Evolutionary conservation across 1,140 invertebrate species (phyloP).

Genomic region (Drusus annulatus): DNA sequence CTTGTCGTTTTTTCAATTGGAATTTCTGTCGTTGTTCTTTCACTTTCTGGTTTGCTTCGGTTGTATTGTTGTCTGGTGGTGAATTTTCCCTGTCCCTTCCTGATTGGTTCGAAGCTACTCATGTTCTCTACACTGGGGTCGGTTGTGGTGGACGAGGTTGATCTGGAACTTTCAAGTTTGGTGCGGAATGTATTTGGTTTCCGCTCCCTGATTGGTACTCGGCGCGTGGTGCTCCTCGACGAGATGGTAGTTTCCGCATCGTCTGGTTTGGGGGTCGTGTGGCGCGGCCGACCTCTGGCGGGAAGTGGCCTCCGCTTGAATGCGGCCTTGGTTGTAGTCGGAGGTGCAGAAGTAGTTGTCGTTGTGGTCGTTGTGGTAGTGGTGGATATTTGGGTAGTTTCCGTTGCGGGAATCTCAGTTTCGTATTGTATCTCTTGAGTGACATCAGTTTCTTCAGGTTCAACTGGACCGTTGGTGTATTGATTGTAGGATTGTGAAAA

Average conservation of each 20-base stretch:
- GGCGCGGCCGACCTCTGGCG: conserved; percentile 64
- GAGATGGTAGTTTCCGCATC: conserved; percentile 64
- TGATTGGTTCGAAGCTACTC: conserved; percentile 45
- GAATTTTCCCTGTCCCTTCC: conserved; percentile 59
- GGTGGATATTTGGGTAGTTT: conserved; percentile 55
- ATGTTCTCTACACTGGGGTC: conserved; percentile 40
- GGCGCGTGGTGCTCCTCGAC: conserved; percentile 62
- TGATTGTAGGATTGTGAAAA: conserved; percentile 60
- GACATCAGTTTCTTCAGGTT: conserved; percentile 59
- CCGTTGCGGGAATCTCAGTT: conserved; percentile 60
- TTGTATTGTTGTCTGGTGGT: conserved; percentile 56
- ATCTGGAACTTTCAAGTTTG: conserved; percentile 55
- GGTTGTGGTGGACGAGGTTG: conserved; percentile 38
- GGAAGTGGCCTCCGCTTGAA: conserved; percentile 49
- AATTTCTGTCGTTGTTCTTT: conserved; percentile 69
- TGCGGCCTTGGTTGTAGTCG: conserved; percentile 61
- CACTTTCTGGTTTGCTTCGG: conserved; percentile 64
- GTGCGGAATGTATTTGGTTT: conserved; percentile 63
- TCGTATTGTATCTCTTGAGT: conserved; percentile 46
- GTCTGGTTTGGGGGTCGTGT: conserved; percentile 62
- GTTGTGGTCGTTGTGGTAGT: conserved; percentile 61
- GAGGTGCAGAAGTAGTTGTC: conserved; percentile 64
- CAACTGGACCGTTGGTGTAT: conserved; percentile 58
- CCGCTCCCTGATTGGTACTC: conserved; percentile 68
- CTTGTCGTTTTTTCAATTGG: conserved; percentile 62